Conservation (phyloP, 2,797 vertebrate species). For the Lemur catta region DNA sequence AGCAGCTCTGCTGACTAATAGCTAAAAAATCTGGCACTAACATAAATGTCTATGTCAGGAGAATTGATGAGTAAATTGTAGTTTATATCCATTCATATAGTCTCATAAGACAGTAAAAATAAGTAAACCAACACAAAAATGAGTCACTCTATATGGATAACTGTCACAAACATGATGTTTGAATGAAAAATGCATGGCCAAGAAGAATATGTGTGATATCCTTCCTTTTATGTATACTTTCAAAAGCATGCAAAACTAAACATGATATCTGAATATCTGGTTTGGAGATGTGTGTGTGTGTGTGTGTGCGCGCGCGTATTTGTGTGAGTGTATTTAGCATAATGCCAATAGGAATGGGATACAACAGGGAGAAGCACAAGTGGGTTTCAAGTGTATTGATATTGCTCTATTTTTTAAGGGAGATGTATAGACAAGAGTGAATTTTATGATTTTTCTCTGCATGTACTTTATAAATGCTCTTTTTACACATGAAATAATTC, state of each 20-base stretch:
- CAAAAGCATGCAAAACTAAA: neutral
- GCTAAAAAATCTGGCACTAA: neutral
- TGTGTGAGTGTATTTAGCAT: neutral
- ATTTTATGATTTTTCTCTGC: neutral
- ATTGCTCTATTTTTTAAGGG: neutral
- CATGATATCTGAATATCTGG: neutral
- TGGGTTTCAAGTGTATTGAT: neutral
- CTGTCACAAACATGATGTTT: neutral
- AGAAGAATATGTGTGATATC: neutral
- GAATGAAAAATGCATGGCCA: neutral
- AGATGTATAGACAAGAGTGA: neutral
- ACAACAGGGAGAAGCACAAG: fast-evolving
- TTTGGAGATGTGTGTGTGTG: neutral
- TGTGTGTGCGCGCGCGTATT: no score
- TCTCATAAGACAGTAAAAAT: neutral
- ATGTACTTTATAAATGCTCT: neutral
- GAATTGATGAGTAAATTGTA: neutral
- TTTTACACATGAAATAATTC: neutral
- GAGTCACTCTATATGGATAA: neutral
- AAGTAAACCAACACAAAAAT: neutral
- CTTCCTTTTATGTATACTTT: neutral
- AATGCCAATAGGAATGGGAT: neutral
- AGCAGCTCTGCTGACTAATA: neutral
- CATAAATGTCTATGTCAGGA: neutral
- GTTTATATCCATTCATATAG: neutral